phyloP scores from a whole-genome alignment of 2,797 vertebrate genomes.

The Sebastolobus alascanus region DNA sequence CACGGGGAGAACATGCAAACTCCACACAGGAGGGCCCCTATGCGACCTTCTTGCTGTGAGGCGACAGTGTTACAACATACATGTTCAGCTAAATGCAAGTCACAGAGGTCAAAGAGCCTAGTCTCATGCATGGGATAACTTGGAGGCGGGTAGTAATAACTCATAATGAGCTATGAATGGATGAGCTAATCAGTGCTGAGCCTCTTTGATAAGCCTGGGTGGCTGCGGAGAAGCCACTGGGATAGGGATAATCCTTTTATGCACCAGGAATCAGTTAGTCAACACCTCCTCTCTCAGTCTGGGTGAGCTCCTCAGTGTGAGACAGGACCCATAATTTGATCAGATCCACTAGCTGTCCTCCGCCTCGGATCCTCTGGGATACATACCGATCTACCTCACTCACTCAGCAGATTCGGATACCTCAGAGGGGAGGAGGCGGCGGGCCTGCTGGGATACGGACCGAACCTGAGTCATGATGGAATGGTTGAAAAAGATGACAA shows the following conservation, averaged over 20 bases:
- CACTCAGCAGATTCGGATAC: slow-evolving; percentile 13
- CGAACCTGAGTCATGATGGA: slow-evolving; percentile 71
- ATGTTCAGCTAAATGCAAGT: not conserved
- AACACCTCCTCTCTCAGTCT: slow-evolving; percentile 64
- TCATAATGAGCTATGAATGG: slow-evolving; percentile 51
- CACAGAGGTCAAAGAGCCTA: not conserved
- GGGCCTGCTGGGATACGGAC: slow-evolving; percentile 1
- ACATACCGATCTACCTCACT: not conserved
- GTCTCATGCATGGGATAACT: slow-evolving; percentile 57
- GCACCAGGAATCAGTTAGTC: slow-evolving; percentile 57
- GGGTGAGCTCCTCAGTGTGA: slow-evolving; percentile 52
- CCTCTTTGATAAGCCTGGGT: slow-evolving; percentile 62
- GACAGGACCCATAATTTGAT: slow-evolving; percentile 26
- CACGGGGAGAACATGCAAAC: too few relatives aligned
- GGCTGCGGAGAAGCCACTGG: slow-evolving; percentile 44
- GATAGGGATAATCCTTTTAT: slow-evolving; percentile 81
- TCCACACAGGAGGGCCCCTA: too few relatives aligned
- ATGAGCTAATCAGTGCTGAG: slow-evolving; percentile 45
- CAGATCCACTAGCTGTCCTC: slow-evolving; percentile 7
- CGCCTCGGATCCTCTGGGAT: slow-evolving; percentile 13
- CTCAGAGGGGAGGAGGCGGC: slow-evolving; percentile 3
- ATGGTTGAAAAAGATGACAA: slow-evolving; percentile 59
- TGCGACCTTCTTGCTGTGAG: too few relatives aligned
- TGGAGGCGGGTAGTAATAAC: slow-evolving; percentile 36
- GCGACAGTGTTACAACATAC: not conserved